Base-by-base conservation (phyloP, 2,113 vertebrate species). In the Suncus etruscus region DNA sequence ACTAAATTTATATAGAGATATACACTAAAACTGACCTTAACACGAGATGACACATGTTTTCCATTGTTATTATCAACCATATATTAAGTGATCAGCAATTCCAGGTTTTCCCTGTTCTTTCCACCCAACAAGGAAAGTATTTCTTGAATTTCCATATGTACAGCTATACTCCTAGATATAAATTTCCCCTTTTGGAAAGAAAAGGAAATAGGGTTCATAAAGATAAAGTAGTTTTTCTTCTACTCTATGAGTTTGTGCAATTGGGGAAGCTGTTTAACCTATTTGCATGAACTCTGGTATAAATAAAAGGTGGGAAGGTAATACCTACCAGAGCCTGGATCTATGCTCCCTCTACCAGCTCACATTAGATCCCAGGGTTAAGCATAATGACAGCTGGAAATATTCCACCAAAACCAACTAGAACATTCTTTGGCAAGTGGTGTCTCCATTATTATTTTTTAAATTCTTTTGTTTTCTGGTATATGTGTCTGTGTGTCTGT, bases 361-460 rank as follows among this genome's bases (percentile, higher is more conserved):
- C 27, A 87, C 32, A 79, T 2, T 3, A 70, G 18, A 12, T 29
- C 70, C 27, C 4, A 39, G 7, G 11, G 31, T 29, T 58, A 31
- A 75, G 75, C 11, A 20, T 22, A 27, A 75, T 75, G 6, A 80
- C 16, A 90, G 86, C 50, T 79, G 32, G 68, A 81, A 92, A 86
- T 61, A 54, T 3, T 16, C 12, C 8, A 45, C 4, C 39, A 90
- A 73, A 32, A 63, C 31, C 8, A 16, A 76, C 1, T 22, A n/a
- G 16, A 74, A 68, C 58, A 10, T n/a, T 24, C 22, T 29, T 8
- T 48, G 54, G 9, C 20, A 16, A 25, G 11, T 16, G 11, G 45
- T 3, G 2, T 58, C 47, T 87, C 15, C 18, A 2, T 31, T 74
- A n/a, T 2, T 58, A 15, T 65, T 65, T 74, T 4, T 6, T 8